Evolutionary conservation across 2,797 vertebrate species (phyloP), one percentile per base, ranked within the genome.

Genomic region (Huso huso): DNA sequence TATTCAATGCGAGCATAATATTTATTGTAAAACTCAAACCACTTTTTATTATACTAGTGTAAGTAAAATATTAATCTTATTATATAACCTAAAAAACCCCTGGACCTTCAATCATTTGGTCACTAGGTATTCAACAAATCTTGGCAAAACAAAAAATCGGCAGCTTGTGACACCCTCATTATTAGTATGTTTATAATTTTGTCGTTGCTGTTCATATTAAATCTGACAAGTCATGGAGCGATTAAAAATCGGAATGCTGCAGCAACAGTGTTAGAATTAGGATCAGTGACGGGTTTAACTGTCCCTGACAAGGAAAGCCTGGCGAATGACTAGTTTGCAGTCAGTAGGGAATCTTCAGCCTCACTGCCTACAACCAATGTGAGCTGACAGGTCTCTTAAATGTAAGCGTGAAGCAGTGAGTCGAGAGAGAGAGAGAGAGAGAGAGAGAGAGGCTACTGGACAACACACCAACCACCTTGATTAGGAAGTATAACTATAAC

Each of bases 191-290:
- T 90, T 90, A 89, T 90, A 84, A 88, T 89, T 92, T 87, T 90
- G 88, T 87, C 83, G 83, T 79, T 83, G 87, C 79, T 87, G 84
- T 83, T 90, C 82, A 78, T 90, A 96, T 96, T 94, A 91, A 90
- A 90, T 79, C 89, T 93, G 92, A 95, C 93, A 95, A 94, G 92
- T 95, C 94, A 93, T 85, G 88, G 91, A 94, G 93, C 75, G 91
- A 95, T 93, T 94, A 94, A 93, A 96, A 94, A 94, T 92, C 91
- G 92, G 92, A 96, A 96, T 95, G 92, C 92, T 92, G 88, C 89
- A 93, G 93, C 91, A 93, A 93, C 92, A 93, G 93, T 89, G 91
- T 90, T 90, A 90, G 92, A 92, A 92, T 93, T 93, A 93, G 91
- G 91, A 93, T 93, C 91, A 90, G 89, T 92, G 89, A 92, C 92